phyloP scores from a whole-genome alignment of 2,113 vertebrate genomes.

The Pongo pygmaeus region DNA sequence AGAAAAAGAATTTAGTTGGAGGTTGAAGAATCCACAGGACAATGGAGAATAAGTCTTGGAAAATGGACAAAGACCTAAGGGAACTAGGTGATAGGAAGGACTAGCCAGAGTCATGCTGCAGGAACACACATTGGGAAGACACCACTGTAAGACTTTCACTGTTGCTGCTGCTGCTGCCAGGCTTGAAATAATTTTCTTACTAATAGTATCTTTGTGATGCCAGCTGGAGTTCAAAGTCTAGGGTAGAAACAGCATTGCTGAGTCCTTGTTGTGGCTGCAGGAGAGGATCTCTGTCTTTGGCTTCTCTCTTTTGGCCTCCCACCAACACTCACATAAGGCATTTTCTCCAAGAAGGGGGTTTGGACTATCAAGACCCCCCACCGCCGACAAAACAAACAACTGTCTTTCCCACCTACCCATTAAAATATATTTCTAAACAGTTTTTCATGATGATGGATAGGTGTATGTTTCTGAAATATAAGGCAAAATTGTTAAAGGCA shows the following conservation, averaged over 20 bases:
- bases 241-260: neutral
- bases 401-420: neutral
- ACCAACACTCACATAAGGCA: neutral
- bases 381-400: neutral
- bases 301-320: neutral
- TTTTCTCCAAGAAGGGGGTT: neutral
- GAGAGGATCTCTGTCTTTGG: neutral
- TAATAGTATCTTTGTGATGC: neutral
- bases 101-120: neutral
- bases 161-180: neutral
- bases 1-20: neutral
- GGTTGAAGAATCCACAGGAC: conserved; percentile 25
- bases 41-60: neutral
- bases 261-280: neutral
- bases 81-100: neutral
- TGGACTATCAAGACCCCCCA: neutral
- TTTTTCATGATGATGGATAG: neutral
- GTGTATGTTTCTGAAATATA: neutral
- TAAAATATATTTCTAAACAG: conserved; percentile 2
- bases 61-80: neutral
- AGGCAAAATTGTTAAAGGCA: conserved; percentile 20
- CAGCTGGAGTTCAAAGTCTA: conserved; percentile 1
- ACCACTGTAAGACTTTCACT: neutral
- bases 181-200: neutral
- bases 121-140: neutral